phyloP scores from a whole-genome alignment of 2,888 invertebrate genomes.

The Schrankia costaestrigalis region DNA sequence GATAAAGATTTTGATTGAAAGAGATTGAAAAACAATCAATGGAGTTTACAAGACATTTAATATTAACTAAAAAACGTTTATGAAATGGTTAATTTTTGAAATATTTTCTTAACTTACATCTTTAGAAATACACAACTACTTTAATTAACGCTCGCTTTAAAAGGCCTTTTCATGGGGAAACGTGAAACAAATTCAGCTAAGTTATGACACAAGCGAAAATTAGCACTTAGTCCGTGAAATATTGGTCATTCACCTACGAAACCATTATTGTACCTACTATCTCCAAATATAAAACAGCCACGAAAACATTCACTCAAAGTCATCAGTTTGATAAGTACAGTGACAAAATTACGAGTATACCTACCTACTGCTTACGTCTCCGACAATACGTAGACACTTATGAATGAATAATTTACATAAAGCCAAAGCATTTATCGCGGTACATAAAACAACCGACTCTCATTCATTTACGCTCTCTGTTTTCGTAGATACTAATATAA shows the following conservation, averaged over 20 bases:
- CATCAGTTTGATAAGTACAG: conserved; percentile 14
- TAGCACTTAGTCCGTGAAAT: conserved; percentile 55
- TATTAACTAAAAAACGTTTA: too few species aligned
- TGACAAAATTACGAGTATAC: conserved; percentile 1
- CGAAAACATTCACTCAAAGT: conserved; percentile 20
- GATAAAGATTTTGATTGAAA: too few species aligned
- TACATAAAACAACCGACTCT: too few species aligned
- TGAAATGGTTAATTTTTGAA: background rate
- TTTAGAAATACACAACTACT: conserved; percentile 1
- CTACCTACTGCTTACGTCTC: too few species aligned
- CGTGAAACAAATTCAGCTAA: conserved; percentile 54
- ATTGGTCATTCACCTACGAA: conserved; percentile 63
- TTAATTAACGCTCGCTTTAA: conserved; percentile 27
- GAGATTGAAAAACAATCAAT: too few species aligned
- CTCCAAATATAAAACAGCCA: conserved; percentile 11
- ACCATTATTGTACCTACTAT: conserved; percentile 18
- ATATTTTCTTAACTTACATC: background rate
- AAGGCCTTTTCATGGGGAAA: conserved; percentile 47
- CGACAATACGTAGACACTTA: too few species aligned
- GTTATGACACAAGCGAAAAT: conserved; percentile 62
- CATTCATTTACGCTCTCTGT: too few species aligned
- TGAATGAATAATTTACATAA: too few species aligned
- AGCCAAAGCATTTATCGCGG: too few species aligned
- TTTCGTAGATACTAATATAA: too few species aligned
- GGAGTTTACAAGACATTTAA: too few species aligned